These are phyloP conservation scores for Morinoia aosen DNA, from an alignment of 2,888 invertebrate species.

Conservation along the genomic window DNA sequence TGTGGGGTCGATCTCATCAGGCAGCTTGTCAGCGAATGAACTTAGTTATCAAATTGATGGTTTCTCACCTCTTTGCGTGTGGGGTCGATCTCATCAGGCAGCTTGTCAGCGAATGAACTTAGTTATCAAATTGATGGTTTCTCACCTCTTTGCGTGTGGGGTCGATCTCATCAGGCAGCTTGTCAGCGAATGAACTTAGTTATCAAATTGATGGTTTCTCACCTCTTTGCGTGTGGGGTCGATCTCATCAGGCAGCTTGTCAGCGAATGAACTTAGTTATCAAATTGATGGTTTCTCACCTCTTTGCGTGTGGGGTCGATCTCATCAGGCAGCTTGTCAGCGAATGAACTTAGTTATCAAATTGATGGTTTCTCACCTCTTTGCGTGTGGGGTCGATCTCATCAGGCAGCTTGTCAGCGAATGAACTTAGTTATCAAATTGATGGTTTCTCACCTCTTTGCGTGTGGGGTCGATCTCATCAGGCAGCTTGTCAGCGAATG, in stretches of 20 bases:
- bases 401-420: slow-evolving; percentile 59
- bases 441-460: too few relatives aligned
- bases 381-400: slow-evolving; percentile 65
- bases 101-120: slow-evolving; percentile 57
- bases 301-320: slow-evolving; percentile 66
- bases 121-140: too few relatives aligned
- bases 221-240: slow-evolving; percentile 72
- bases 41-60: too few relatives aligned
- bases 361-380: slow-evolving; percentile 75
- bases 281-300: slow-evolving; percentile 76
- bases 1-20: too few relatives aligned
- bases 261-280: too few relatives aligned
- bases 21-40: too few relatives aligned
- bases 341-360: too few relatives aligned
- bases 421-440: too few relatives aligned
- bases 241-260: slow-evolving; percentile 61
- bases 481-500: slow-evolving; percentile 58
- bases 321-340: slow-evolving; percentile 60
- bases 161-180: slow-evolving; percentile 63
- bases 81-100: slow-evolving; percentile 65
- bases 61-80: slow-evolving; percentile 73
- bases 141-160: slow-evolving; percentile 73
- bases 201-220: too few relatives aligned
- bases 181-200: too few relatives aligned
- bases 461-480: slow-evolving; percentile 46